phyloP scores from a whole-genome alignment of 1,140 invertebrate species.

The Drosophila nannoptera region DNA sequence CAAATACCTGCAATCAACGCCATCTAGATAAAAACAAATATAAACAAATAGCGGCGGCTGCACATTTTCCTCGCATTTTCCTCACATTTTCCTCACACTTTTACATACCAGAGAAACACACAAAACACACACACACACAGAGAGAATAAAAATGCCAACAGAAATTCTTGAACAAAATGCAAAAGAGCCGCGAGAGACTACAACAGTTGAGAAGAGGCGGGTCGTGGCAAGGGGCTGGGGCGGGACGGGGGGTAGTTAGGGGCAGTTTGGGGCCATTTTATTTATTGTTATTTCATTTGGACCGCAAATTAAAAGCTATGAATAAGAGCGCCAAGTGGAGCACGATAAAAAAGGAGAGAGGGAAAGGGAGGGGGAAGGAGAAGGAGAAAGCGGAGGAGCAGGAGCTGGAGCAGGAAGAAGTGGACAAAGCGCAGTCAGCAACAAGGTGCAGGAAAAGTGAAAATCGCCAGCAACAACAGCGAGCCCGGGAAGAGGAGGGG shows the following conservation, averaged over 20 bases:
- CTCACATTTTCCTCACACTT: background rate
- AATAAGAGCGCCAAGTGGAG: slow-evolving; percentile 70
- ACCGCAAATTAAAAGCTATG: slow-evolving; percentile 77
- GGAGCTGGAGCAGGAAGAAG: slow-evolving; percentile 10
- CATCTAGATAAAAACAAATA: slow-evolving; percentile 75
- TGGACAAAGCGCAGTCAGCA: slow-evolving; percentile 30
- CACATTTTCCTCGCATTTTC: slow-evolving; percentile 27
- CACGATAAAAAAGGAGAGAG: slow-evolving; percentile 33
- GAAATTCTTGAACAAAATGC: slow-evolving; percentile 41
- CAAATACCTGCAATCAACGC: slow-evolving; percentile 74
- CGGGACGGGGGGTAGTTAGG: background rate
- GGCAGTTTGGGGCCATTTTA: slow-evolving; percentile 62
- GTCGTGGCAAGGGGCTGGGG: background rate
- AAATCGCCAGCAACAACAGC: slow-evolving; percentile 42
- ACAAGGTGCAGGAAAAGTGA: slow-evolving; percentile 36
- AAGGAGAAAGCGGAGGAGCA: too few relatives aligned
- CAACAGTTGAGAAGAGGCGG: background rate
- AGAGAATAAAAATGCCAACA: slow-evolving; percentile 41
- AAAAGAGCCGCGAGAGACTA: slow-evolving; percentile 28
- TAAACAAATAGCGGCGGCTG: slow-evolving; percentile 61
- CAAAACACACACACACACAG: too few relatives aligned
- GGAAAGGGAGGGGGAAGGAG: too few relatives aligned
- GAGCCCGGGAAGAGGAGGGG: background rate
- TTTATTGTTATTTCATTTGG: slow-evolving; percentile 77
- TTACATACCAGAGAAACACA: slow-evolving; percentile 18